A percentile compares a stretch with the other conserved stretches of the same genome.
phyloP scores from a whole-genome alignment of 2,113 vertebrate species.

The Gambusia holbrooki region DNA sequence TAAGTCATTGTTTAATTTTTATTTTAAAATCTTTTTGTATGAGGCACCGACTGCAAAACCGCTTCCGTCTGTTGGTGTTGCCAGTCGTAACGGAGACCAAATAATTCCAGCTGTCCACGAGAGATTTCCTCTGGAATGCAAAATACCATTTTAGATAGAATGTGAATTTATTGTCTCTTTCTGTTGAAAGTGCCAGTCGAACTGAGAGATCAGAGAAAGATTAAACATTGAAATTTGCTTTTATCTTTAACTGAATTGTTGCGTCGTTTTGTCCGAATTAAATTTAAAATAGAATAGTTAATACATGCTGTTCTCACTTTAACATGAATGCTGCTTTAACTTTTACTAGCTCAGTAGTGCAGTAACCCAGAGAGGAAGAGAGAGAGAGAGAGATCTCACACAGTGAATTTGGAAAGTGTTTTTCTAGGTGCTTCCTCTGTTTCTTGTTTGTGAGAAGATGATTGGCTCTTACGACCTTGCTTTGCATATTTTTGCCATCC shows the following conservation, averaged over 20 bases:
- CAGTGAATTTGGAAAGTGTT: neutral
- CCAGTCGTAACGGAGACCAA: constrained; percentile 59
- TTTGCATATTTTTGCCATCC: neutral
- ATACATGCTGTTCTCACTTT: constrained; percentile 33
- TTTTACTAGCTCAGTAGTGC: constrained; percentile 42
- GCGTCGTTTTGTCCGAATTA: no score
- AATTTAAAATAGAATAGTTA: constrained; percentile 2
- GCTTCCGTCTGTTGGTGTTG: constrained; percentile 23
- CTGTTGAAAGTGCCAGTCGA: constrained; percentile 57
- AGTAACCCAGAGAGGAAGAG: constrained; percentile 42
- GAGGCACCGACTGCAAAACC: constrained; percentile 27
- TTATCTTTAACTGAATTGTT: constrained; percentile 38
- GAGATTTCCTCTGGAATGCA: constrained; percentile 37
- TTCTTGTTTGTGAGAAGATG: neutral
- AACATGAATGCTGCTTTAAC: constrained; percentile 69
- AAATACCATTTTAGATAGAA: constrained; percentile 45
- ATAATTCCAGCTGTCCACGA: constrained; percentile 40
- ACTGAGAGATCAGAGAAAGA: constrained; percentile 41
- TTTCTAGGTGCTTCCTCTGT: constrained; percentile 39
- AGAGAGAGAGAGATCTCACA: constrained; percentile 18
- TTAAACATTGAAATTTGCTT: constrained; percentile 31
- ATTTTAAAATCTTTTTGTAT: constrained; percentile 10
- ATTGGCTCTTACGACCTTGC: neutral
- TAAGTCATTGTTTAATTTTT: constrained; percentile 31
- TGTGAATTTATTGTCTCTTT: constrained; percentile 61